Conservation (phyloP, 92 coral and sea anemone species). For the Isaurus tuberculatus region DNA sequence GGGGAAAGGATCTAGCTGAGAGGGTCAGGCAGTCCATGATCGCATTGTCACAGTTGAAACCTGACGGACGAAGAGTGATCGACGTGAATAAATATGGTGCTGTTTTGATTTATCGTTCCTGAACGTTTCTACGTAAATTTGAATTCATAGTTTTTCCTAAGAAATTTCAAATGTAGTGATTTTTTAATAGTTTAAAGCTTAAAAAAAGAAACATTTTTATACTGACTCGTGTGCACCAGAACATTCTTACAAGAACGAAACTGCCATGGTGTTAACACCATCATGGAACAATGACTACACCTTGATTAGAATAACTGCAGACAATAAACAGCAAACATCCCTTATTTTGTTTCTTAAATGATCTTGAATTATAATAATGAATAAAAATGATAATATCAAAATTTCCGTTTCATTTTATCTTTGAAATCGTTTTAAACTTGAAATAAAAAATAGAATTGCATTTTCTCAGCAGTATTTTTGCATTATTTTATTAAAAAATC, state of each 20-base stretch:
- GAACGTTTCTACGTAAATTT: background rate
- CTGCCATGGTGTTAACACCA: no score
- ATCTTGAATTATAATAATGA: background rate
- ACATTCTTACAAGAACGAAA: no score
- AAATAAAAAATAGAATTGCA: no score
- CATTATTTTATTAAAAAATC: no score
- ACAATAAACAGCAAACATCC: background rate
- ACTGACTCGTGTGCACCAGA: no score
- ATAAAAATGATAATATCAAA: background rate
- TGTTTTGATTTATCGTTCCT: constrained; percentile 20
- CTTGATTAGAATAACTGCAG: no score
- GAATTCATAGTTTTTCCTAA: background rate
- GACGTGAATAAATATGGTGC: constrained; percentile 18
- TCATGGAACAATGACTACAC: no score
- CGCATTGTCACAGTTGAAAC: constrained; percentile 5
- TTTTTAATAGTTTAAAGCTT: no score
- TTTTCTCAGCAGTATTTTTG: no score
- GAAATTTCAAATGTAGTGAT: background rate
- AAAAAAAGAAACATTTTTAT: no score
- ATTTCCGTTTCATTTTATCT: no score
- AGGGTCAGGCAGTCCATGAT: constrained; percentile 5
- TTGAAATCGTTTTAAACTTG: no score
- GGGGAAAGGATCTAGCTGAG: constrained; percentile 27
- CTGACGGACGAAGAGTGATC: constrained; percentile 21
- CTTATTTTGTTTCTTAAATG: background rate